These are phyloP conservation scores for Progne subis DNA, from an alignment of 2,113 vertebrate species.

Conservation along the genomic window DNA sequence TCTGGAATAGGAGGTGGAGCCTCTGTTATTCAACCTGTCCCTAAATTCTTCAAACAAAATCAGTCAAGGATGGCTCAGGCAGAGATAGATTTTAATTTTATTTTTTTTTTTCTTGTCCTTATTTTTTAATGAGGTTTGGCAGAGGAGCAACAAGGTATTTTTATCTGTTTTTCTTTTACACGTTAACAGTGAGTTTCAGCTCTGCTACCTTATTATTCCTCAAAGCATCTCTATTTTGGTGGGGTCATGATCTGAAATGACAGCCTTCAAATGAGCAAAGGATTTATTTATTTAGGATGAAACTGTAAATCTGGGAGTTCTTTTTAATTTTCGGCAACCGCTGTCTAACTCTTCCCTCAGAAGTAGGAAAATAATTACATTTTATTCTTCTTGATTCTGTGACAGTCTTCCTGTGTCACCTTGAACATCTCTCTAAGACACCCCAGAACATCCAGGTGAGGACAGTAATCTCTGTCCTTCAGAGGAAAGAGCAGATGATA, in stretches of 20 bases:
- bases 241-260: not conserved
- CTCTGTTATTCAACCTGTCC: constrained; percentile 12
- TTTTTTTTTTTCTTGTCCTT: not conserved
- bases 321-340: not conserved
- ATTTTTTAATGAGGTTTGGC: not conserved
- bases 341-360: not conserved
- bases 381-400: not conserved
- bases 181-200: not conserved
- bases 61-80: not conserved
- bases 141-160: not conserved
- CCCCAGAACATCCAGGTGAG: not conserved
- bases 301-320: not conserved
- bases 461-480: not conserved
- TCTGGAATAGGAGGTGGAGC: constrained; percentile 13
- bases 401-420: not conserved
- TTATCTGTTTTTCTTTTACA: not conserved
- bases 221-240: not conserved
- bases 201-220: not conserved
- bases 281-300: not conserved
- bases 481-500: not conserved
- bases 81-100: not conserved
- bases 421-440: not conserved
- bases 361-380: not conserved
- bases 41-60: constrained; percentile 27
- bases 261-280: not conserved